phyloP scores from a whole-genome alignment of 2,888 invertebrate species.

The Aspidiotus rigidus region DNA sequence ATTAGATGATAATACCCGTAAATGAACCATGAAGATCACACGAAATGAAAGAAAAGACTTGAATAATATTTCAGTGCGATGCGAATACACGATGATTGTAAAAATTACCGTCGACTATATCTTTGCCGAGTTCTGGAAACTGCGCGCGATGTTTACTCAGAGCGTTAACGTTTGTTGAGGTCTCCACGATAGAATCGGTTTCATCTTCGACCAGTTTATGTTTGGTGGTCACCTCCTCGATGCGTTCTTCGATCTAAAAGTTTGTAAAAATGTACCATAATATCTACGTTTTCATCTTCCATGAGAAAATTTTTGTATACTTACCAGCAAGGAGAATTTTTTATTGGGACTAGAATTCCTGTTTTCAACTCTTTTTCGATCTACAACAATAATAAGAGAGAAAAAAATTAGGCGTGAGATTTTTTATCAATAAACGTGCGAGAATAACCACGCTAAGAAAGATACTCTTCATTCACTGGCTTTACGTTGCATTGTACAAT shows the following conservation, averaged over 20 bases:
- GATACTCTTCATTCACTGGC: no score
- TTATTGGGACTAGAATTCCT: conserved; percentile 23
- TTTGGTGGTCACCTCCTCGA: conserved; percentile 45
- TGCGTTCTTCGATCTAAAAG: conserved; percentile 45
- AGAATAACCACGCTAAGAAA: no score
- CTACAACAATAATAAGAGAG: not conserved
- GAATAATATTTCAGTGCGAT: not conserved
- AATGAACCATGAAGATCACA: no score
- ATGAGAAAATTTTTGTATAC: not conserved
- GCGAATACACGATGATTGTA: not conserved
- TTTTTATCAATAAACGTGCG: no score
- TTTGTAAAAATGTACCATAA: not conserved
- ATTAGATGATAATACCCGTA: no score
- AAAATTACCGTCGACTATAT: conserved; percentile 49
- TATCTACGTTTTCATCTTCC: not conserved
- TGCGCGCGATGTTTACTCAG: conserved; percentile 47
- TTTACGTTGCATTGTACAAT: no score
- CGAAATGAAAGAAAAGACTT: no score
- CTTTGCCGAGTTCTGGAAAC: conserved; percentile 61
- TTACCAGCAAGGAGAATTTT: conserved; percentile 13
- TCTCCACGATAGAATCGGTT: conserved; percentile 34
- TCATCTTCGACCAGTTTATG: conserved; percentile 24
- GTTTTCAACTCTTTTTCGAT: not conserved
- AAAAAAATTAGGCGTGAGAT: no score
- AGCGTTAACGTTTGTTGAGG: conserved; percentile 36